Base-by-base conservation (phyloP, 1,140 invertebrate species). In the Drosophila bocqueti region DNA sequence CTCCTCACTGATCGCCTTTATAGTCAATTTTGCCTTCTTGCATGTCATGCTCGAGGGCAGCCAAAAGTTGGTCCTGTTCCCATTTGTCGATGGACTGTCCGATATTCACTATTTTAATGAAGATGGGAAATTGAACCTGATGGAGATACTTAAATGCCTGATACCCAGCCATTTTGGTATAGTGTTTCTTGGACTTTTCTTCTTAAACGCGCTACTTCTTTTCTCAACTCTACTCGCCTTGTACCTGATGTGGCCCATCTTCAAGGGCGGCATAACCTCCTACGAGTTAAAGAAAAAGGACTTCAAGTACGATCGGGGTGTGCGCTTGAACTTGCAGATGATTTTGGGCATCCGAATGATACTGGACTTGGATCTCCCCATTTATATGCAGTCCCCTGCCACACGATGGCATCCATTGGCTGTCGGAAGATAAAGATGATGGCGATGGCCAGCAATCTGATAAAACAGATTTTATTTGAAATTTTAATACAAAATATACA, bases 351-450 rank as follows among this genome's bases (percentile, higher is more conserved):
- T 4, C 3, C 21, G 38, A 26, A 59, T 59, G 57, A 13, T n/a
- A 26, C 0, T 45, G 16, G 57, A 18, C 57, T 36, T 59, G 57
- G 57, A 59, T 59, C 4, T 43, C 57, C 0, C 38, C 57, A 18
- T 59, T 59, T 9, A 29, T 59, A 29, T 16, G 16, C 16, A 59
- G 57, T n/a, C 16, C 36, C 3, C 16, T 59, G 38, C 38, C 57
- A 1, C 11, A 59, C n/a, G 38, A 59, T 45, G 57, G 57, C 16
- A 43, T 59, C n/a, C 6, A 59, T 15, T 59, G 57, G 57, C 0
- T 7, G 54, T 11, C 36, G 0, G 34, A 21, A n/a, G 9, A 38
- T 16, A 3, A n/a, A 55, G 18, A 55, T 16, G 4, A 8, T 38
- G 31, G 16, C 10, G n/a, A 34, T 36, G 18, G 29, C 0, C 3